A percentile compares a stretch with the other conserved stretches of the same genome.
These are phyloP conservation scores for human DNA, from an alignment of 2,113 vertebrate genomes.

Conservation along the genomic window DNA sequence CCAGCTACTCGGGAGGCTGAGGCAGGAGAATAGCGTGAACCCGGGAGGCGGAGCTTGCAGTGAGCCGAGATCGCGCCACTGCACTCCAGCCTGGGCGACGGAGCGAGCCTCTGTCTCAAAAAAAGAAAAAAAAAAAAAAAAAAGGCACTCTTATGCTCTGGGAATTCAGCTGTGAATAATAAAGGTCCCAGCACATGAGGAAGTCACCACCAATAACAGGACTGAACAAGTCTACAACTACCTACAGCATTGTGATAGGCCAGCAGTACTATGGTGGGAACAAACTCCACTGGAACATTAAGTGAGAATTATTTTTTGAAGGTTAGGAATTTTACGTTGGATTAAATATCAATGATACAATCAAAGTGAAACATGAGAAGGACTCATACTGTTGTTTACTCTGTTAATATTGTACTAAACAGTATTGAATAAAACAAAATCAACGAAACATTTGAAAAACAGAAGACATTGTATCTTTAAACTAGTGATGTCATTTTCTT, in stretches of 20 bases:
- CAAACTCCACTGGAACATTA: background rate
- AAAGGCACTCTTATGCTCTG: background rate
- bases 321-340: background rate
- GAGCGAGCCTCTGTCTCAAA: too few species aligned
- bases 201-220: background rate
- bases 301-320: background rate
- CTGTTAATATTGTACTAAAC: background rate
- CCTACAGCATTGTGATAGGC: background rate
- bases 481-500: background rate
- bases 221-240: background rate
- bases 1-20: too few species aligned
- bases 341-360: background rate
- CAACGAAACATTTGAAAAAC: background rate
- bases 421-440: background rate
- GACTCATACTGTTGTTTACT: background rate
- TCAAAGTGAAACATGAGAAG: background rate
- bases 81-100: too few species aligned
- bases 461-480: background rate
- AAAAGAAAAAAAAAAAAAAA: background rate
- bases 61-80: too few species aligned
- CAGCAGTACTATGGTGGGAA: background rate
- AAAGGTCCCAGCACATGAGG: background rate
- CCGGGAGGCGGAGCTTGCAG: too few species aligned
- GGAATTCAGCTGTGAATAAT: background rate
- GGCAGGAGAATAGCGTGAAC: too few species aligned